Evolutionary conservation across 2,113 vertebrate species (phyloP).

Genomic region (Tor tambroides): DNA sequence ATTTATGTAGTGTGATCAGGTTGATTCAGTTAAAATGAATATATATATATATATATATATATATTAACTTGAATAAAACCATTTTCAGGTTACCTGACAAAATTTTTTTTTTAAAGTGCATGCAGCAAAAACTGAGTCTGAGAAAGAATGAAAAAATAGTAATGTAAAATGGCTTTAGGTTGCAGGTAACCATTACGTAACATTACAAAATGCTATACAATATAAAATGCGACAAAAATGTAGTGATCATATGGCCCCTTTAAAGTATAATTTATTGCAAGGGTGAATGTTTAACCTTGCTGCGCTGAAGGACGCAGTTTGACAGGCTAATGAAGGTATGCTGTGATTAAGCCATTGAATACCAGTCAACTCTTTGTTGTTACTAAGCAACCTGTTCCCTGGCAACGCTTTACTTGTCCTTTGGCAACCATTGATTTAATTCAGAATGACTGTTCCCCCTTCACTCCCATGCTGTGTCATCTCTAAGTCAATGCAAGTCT

Average conservation of each 20-base stretch:
- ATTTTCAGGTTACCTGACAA: no score
- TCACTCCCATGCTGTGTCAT: not conserved
- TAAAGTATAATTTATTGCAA: not conserved
- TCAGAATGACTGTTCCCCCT: conserved; percentile 29
- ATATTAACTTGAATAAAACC: no score
- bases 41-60: no score
- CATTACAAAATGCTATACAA: no score
- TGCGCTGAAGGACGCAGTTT: not conserved
- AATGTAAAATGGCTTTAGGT: no score
- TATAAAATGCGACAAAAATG: not conserved
- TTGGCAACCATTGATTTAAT: conserved; percentile 39
- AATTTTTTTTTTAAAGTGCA: no score
- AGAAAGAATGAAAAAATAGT: no score
- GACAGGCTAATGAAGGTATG: conserved; percentile 31
- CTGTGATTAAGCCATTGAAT: conserved; percentile 34
- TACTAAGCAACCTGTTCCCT: conserved; percentile 44
- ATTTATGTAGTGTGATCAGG: no score
- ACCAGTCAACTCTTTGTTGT: conserved; percentile 39
- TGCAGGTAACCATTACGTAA: no score
- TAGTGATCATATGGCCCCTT: not conserved
- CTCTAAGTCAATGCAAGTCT: not conserved
- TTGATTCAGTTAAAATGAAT: no score
- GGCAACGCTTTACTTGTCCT: conserved; percentile 40
- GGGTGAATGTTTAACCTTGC: conserved; percentile 13
- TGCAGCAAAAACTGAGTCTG: no score